Evolutionary conservation across 2,113 vertebrate genomes (phyloP), one percentile per base, ranked within the genome.

Genomic region (Labrus mixtus): DNA sequence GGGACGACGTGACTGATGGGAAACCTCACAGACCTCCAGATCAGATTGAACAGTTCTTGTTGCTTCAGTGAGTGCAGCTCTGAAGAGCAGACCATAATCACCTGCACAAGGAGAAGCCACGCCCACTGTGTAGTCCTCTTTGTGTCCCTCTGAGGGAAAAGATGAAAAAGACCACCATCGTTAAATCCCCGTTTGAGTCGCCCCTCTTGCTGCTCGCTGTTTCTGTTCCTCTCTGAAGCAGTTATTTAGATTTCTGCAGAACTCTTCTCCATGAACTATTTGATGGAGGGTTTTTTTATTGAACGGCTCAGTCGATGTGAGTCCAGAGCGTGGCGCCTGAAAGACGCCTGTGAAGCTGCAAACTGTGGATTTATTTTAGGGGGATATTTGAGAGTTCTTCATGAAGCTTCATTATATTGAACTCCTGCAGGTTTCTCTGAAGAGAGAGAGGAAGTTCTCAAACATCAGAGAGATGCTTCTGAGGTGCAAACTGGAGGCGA

Each of bases 401-500:
- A 25, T 25, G 25, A 9, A 36, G 10, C 10, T 20, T 63, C 51
- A 20, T 29, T 46, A 39, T 20, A 6, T 16, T 10, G 23, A 43
- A 17, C 25, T 25, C 12, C 29, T 53, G 43, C 1, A 41, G 39
- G 39, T 2, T 11, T 41, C 39, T 3, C 43, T 10, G 43, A 11
- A 11, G 37, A 50, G 57, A 53, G 36, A 51, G 12, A 3, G 2
- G 2, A 6, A 3, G 25, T 36, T 22, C 58, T 65, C 33, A 37
- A 48, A 50, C 48, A 17, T 5, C 10, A 41, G 55, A 37, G 36
- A 17, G 23, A 17, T 10, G 16, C 8, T 11, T 45, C 36, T 43
- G 25, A 55, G 71, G 48, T 76, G 16, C 13, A 63, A 37, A 41
- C 41, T 59, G 80, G 69, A 79, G 75, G 78, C 16, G 65, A 74